Evolutionary conservation across 1,140 invertebrate genomes (phyloP).

Genomic region (Hestina assimilis): DNA sequence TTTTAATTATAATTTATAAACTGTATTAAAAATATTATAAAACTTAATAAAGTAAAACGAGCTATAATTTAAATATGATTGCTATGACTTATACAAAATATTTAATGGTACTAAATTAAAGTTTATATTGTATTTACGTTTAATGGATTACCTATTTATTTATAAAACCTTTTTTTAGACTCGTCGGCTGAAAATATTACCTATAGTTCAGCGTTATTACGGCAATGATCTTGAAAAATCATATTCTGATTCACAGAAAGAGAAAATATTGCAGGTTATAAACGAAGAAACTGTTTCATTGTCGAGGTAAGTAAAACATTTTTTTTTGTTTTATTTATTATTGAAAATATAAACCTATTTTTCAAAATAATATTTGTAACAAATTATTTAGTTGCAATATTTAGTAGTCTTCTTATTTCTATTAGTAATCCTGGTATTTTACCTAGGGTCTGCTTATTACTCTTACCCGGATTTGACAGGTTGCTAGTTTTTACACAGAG

Average conservation of each 20-base stretch:
- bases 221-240: slow-evolving; percentile 32
- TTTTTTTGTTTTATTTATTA: no score
- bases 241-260: slow-evolving; percentile 50
- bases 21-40: no score
- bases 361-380: no score
- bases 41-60: background rate
- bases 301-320: slow-evolving; percentile 40
- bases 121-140: background rate
- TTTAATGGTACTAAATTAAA: background rate
- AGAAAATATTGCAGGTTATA: slow-evolving; percentile 58
- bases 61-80: background rate
- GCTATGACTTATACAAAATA: background rate
- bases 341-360: no score
- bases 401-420: no score
- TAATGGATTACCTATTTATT: background rate
- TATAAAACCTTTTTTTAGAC: slow-evolving; percentile 3
- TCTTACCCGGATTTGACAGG: no score
- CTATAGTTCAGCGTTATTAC: background rate
- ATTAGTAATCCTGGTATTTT: no score
- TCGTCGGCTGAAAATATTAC: background rate
- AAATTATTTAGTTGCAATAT: no score
- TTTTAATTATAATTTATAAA: no score
- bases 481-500: no score
- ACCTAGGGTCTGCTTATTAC: no score
- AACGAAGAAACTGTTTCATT: slow-evolving; percentile 45